phyloP scores from a whole-genome alignment of 2,113 vertebrate genomes.

The Neolamprologus hecqui region DNA sequence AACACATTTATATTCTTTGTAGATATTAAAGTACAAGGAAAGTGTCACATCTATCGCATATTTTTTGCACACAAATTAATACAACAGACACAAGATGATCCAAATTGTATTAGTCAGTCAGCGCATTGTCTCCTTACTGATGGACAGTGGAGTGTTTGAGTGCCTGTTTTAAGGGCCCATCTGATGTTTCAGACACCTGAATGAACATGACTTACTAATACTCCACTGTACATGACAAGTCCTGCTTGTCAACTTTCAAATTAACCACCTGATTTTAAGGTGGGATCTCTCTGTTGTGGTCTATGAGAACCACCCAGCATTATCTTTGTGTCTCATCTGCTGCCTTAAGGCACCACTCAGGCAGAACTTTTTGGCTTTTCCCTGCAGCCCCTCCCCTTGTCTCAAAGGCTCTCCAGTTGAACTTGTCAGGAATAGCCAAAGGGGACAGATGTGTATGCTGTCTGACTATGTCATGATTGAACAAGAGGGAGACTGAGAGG shows the following conservation, averaged over 20 bases:
- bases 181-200: slow-evolving; percentile 1
- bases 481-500: not conserved
- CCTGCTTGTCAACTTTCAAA: not conserved
- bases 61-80: not conserved
- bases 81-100: not conserved
- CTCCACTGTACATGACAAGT: not conserved
- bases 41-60: not conserved
- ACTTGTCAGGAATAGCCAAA: slow-evolving; percentile 45
- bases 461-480: slow-evolving; percentile 25
- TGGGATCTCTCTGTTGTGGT: not conserved
- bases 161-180: not conserved
- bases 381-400: slow-evolving; percentile 25
- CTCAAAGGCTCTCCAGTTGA: slow-evolving; percentile 30
- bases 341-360: slow-evolving; percentile 34
- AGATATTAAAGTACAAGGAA: not conserved
- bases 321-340: slow-evolving; percentile 31
- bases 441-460: slow-evolving; percentile 45
- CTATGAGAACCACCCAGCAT: slow-evolving; percentile 8
- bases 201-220: not conserved
- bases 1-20: not conserved
- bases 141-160: not conserved
- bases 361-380: slow-evolving; percentile 11
- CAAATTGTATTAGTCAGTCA: not conserved
- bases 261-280: slow-evolving; percentile 7
- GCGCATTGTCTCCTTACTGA: not conserved